Conservation (phyloP, 2,797 vertebrate species). For the Vireo griseus region DNA sequence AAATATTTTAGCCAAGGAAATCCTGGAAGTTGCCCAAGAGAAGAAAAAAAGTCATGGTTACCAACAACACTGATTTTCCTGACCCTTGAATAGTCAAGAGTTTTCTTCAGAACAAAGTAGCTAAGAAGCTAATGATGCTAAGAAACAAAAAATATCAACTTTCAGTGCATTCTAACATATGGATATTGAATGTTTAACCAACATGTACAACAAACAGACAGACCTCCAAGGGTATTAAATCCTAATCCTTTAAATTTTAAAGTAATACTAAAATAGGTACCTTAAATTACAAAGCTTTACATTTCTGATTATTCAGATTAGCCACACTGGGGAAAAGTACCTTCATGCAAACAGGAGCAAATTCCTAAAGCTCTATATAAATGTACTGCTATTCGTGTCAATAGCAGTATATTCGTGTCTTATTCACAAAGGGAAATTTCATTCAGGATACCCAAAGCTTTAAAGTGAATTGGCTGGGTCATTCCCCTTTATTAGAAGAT, state of each 20-base stretch:
- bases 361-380: background rate
- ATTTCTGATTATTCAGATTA: background rate
- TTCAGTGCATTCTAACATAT: background rate
- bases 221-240: background rate
- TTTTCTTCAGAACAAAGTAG: background rate
- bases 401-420: no score
- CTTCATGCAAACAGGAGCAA: background rate
- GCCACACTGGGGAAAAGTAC: background rate
- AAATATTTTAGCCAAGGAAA: background rate
- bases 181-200: background rate
- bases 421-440: background rate
- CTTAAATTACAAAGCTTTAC: background rate
- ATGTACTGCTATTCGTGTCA: background rate
- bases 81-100: background rate
- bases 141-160: background rate
- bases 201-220: background rate
- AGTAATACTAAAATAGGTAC: background rate
- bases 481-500: background rate
- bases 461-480: background rate
- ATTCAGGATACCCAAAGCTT: background rate
- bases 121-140: background rate
- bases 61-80: background rate
- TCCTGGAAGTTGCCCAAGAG: background rate
- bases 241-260: background rate
- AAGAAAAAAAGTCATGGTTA: background rate